Evolutionary conservation across 1,140 invertebrate genomes (phyloP).

Genomic region (Diabrotica undecimpunctata): DNA sequence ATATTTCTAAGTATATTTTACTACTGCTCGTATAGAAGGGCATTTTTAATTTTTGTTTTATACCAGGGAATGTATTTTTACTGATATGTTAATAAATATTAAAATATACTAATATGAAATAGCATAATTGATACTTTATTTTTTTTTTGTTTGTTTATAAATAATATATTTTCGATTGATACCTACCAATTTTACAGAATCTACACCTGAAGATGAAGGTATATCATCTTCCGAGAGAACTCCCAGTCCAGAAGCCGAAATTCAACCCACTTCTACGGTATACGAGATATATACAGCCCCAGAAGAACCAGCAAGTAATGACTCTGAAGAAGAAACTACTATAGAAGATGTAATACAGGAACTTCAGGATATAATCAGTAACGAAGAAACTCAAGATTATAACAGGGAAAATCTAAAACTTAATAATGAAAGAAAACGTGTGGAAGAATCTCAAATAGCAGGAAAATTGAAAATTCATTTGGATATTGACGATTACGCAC

Average conservation of each 20-base stretch:
- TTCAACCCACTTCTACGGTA: constrained; percentile 57
- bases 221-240: constrained; percentile 80
- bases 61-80: too few species aligned
- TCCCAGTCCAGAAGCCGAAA: constrained; percentile 61
- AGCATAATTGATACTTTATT: too few species aligned
- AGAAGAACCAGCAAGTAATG: constrained; percentile 47
- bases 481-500: constrained; percentile 34
- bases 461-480: constrained; percentile 39
- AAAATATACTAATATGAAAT: too few species aligned
- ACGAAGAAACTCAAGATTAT: constrained; percentile 72
- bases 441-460: constrained; percentile 34
- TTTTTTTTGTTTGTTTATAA: not conserved
- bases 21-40: too few species aligned
- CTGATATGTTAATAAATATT: too few species aligned
- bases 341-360: constrained; percentile 86
- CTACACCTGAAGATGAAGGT: constrained; percentile 80
- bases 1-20: too few species aligned
- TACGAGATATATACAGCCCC: constrained; percentile 56
- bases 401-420: constrained; percentile 47
- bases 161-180: constrained; percentile 12
- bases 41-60: too few species aligned
- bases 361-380: constrained; percentile 77
- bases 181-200: constrained; percentile 43
- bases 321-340: constrained; percentile 72
- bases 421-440: constrained; percentile 46